phyloP scores from a whole-genome alignment of 2,113 vertebrate species.

The Alexandromys fortis region DNA sequence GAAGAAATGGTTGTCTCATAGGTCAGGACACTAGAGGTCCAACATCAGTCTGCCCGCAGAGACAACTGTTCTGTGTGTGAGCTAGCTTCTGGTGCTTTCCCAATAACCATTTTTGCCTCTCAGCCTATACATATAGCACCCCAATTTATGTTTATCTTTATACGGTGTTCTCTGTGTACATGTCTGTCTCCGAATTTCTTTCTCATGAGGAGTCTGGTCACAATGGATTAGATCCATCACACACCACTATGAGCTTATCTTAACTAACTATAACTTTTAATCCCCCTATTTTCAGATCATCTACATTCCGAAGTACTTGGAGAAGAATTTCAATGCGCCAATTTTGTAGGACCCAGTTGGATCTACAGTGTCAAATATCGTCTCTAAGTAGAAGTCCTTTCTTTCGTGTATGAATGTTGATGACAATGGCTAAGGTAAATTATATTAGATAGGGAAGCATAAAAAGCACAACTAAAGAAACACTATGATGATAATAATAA shows the following conservation, averaged over 20 bases:
- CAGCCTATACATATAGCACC: not conserved
- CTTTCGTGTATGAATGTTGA: slow-evolving; percentile 31
- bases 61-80: not conserved
- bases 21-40: not conserved
- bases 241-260: not conserved
- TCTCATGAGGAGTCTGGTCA: not conserved
- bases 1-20: not conserved
- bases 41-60: not conserved
- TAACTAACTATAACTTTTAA: not conserved
- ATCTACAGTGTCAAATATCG: not conserved
- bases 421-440: slow-evolving; percentile 17
- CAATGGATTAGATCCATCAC: not conserved
- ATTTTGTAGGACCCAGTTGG: not conserved
- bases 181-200: slow-evolving; percentile 1
- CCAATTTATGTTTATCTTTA: not conserved
- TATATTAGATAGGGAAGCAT: slow-evolving; percentile 1
- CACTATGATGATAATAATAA: slow-evolving; percentile 32
- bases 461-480: slow-evolving; percentile 36
- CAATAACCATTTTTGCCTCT: not conserved
- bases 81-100: not conserved
- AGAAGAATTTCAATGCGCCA: not conserved
- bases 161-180: not conserved
- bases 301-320: not conserved
- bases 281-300: not conserved
- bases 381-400: slow-evolving; percentile 21